These are phyloP conservation scores for Drosophila nebulosa DNA, from an alignment of 1,140 invertebrate species.

Conservation along the genomic window DNA sequence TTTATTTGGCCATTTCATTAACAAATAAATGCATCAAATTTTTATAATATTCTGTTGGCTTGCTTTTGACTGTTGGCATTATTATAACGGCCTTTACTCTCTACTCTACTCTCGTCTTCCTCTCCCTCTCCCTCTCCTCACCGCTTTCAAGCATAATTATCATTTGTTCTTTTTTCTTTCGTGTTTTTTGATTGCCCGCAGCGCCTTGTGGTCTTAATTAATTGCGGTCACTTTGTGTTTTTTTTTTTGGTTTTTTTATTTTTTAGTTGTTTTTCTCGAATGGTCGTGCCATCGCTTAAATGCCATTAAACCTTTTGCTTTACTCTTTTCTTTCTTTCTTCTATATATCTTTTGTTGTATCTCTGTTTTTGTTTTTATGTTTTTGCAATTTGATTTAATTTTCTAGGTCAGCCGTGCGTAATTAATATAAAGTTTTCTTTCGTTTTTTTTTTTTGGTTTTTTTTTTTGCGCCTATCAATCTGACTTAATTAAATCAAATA, in stretches of 20 bases:
- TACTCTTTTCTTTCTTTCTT: conserved; percentile 13
- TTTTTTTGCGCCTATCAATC: conserved; percentile 26
- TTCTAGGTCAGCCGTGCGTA: conserved; percentile 45
- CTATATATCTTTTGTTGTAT: conserved; percentile 19
- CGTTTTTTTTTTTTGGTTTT: conserved; percentile 6
- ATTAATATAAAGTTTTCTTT: conserved; percentile 38
- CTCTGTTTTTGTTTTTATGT: conserved; percentile 8
- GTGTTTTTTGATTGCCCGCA: conserved; percentile 12
- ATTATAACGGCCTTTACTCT: neutral
- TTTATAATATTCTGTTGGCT: neutral
- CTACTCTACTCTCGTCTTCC: too few species aligned
- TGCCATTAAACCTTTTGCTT: conserved; percentile 57
- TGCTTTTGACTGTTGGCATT: neutral
- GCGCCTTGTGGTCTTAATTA: conserved; percentile 65
- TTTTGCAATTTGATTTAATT: conserved; percentile 64
- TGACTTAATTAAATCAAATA: conserved; percentile 41
- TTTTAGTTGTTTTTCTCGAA: conserved; percentile 8
- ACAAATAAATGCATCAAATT: neutral
- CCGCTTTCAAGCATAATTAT: neutral
- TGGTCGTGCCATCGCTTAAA: conserved; percentile 56
- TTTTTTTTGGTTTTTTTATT: neutral
- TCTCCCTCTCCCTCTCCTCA: neutral
- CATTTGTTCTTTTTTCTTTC: neutral
- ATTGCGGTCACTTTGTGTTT: conserved; percentile 65
- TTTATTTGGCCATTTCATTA: conserved; percentile 1